A percentile compares a stretch with the other conserved stretches of the same genome.
Conservation (phyloP, 2,797 vertebrate species). For the Lithobates sylvaticus region DNA sequence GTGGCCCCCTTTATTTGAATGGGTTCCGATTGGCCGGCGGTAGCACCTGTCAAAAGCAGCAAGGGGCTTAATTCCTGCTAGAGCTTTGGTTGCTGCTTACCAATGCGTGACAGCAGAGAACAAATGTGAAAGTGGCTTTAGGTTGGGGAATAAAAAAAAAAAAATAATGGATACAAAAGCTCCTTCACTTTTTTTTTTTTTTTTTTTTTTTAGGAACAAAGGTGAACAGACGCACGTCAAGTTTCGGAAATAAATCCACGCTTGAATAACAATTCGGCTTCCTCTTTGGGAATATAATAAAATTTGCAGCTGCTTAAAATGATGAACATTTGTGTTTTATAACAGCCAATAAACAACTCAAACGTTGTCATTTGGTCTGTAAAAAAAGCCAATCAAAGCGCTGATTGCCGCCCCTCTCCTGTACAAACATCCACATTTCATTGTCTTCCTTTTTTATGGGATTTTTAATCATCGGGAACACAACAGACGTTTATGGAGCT, state of each 20-base stretch:
- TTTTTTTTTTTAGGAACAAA: too few relatives aligned
- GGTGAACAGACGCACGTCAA: too few relatives aligned
- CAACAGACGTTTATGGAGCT: not conserved
- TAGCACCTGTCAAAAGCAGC: too few relatives aligned
- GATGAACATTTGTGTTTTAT: constrained; percentile 36
- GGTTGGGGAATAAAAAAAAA: too few relatives aligned
- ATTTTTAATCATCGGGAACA: constrained; percentile 28
- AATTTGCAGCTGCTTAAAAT: constrained; percentile 16
- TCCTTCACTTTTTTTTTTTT: too few relatives aligned
- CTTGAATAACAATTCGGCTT: constrained; percentile 18
- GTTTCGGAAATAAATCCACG: constrained; percentile 31
- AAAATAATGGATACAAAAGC: too few relatives aligned
- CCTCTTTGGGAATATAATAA: not conserved
- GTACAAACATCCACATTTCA: constrained; percentile 21
- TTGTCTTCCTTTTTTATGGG: constrained; percentile 20
- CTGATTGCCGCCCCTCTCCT: constrained; percentile 14
- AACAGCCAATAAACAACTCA: constrained; percentile 30
- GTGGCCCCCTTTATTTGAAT: too few relatives aligned
- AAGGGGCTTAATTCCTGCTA: too few relatives aligned
- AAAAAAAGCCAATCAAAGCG: constrained; percentile 10
- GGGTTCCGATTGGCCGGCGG: too few relatives aligned
- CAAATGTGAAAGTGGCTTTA: too few relatives aligned
- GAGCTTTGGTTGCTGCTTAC: too few relatives aligned
- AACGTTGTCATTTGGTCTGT: not conserved
- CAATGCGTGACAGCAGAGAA: too few relatives aligned